Base-by-base conservation (phyloP, 2,797 vertebrate genomes). In the Columba guinea region DNA sequence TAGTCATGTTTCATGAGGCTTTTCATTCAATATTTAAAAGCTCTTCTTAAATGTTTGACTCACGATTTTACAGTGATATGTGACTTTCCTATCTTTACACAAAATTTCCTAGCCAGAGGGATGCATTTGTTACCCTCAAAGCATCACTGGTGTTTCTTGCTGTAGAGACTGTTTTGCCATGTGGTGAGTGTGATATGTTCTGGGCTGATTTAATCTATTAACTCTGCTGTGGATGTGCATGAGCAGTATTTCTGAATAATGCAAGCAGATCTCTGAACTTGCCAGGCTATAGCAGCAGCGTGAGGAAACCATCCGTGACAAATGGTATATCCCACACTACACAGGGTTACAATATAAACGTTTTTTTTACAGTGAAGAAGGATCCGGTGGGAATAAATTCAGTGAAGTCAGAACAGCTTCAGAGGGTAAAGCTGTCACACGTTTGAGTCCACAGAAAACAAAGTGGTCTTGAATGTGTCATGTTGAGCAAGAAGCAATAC, bases 141-240 rank as follows among this genome's bases (percentile, higher is more conserved):
- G 10, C 49, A 55, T 26, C 37, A 2, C 37, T 37, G 32, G 8
- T 67, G n/a, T 37, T 80, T 27, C n/a, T 70, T 69, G 55, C 55
- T 56, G 30, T 48, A 39, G 83, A 37, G 7, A 28, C 30, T 63
- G 19, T 34, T 52, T 88, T 53, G 37, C 37, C 59, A 26, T 26
- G 6, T 0, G 1, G 9, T 0, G 5, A 39, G 26, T 7, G 17
- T 27, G 32, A 19, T 49, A 17, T 2, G 0, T 51, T n/a, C 15
- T 2, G 3, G 58, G 22, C 63, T 79, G 17, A 18, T 65, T 55
- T 41, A 35, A 30, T 46, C 39, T 7, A 0, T 8, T 34, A 28
- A 34, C 68, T 67, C 55, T 63, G 37, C 46, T 52, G 30, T 22
- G 27, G 20, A 1, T 30, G 39, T 13, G 26, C 34, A 14, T 1